Percentiles rank a stretch among this genome's conserved stretches.
These are phyloP conservation scores for Lepidochitona cinerea DNA, from an alignment of 2,888 invertebrate genomes.

Conservation along the genomic window DNA sequence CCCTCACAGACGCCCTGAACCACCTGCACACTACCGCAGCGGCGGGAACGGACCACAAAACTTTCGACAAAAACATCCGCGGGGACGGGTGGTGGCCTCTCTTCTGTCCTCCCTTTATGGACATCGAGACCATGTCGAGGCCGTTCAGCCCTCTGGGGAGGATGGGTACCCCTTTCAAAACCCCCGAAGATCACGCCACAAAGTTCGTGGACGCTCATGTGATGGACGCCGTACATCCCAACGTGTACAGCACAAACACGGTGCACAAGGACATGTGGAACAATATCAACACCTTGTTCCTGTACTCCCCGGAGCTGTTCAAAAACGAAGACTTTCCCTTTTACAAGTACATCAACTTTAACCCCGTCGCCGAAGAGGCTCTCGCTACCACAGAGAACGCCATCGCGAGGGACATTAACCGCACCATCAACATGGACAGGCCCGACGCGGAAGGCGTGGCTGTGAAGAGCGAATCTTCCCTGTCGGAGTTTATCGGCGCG, in stretches of 20 bases:
- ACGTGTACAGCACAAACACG: neutral
- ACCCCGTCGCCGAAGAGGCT: neutral
- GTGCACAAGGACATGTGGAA: neutral
- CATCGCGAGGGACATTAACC: neutral
- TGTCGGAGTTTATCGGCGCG: neutral
- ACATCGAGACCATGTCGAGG: neutral
- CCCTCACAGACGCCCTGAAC: neutral
- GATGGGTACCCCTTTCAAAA: neutral
- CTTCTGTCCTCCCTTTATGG: neutral
- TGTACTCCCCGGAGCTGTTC: neutral
- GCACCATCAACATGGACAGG: neutral
- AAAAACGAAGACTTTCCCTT: neutral
- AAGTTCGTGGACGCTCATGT: neutral
- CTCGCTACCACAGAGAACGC: neutral
- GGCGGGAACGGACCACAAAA: neutral
- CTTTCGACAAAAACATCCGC: neutral
- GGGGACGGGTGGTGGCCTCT: neutral
- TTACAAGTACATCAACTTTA: neutral
- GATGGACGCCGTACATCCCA: neutral
- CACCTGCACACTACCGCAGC: neutral
- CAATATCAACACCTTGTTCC: neutral
- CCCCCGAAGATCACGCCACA: neutral
- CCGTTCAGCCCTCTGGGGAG: neutral
- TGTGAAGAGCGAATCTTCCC: neutral
- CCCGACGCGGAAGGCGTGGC: neutral